Evolutionary conservation across 2,888 invertebrate genomes (phyloP).

Genomic region (Sinodicranocentrus sp.): DNA sequence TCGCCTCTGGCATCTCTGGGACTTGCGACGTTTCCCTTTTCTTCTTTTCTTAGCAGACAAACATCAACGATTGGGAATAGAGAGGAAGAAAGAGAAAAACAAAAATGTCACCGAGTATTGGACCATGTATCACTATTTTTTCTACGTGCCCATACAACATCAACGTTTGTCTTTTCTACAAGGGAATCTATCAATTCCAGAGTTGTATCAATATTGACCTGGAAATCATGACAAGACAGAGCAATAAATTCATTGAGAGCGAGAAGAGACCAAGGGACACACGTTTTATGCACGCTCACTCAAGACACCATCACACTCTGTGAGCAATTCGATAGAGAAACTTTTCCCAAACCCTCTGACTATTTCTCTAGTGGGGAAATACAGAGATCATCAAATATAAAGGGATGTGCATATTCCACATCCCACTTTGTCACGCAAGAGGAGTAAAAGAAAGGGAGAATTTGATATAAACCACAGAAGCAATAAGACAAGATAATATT

Average conservation of each 20-base stretch:
- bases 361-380: no score
- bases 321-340: no score
- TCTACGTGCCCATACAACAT: constrained; percentile 31
- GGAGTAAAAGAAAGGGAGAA: not conserved
- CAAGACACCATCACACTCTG: not conserved
- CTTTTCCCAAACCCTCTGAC: no score
- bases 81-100: no score
- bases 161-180: not conserved
- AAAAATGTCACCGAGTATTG: no score
- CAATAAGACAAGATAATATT: constrained; percentile 39
- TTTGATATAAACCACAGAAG: constrained; percentile 12
- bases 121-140: constrained; percentile 34
- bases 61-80: constrained; percentile 5
- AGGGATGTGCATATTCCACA: no score
- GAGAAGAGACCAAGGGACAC: constrained; percentile 55
- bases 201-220: constrained; percentile 75
- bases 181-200: constrained; percentile 17
- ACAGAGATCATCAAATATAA: no score
- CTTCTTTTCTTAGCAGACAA: not conserved
- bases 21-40: constrained; percentile 27
- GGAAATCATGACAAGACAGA: constrained; percentile 71
- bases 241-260: constrained; percentile 66
- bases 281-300: constrained; percentile 23
- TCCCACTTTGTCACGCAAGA: not conserved
- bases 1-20: constrained; percentile 44